Evolutionary conservation across 2,888 invertebrate genomes (phyloP).

Genomic region (Sinopyrophorus schimmeli): DNA sequence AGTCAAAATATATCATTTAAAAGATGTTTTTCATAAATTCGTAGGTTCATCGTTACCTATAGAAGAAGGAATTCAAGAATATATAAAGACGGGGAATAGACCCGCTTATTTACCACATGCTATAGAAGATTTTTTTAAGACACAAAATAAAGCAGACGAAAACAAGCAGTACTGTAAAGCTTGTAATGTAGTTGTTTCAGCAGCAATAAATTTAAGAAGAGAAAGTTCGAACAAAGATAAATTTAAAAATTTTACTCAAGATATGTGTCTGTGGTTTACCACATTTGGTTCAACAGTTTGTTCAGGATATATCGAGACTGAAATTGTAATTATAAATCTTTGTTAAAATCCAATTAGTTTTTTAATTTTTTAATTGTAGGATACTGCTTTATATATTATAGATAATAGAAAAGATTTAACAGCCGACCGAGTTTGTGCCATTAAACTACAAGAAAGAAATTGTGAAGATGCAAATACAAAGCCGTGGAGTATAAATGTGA

Average conservation of each 20-base stretch:
- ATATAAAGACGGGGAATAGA: constrained; percentile 22
- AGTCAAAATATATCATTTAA: background rate
- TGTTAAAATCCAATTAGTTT: background rate
- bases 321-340: constrained; percentile 3
- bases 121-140: constrained; percentile 13
- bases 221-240: constrained; percentile 1
- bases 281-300: constrained; percentile 29
- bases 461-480: constrained; percentile 44
- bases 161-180: constrained; percentile 23
- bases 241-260: constrained; percentile 29
- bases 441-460: constrained; percentile 58
- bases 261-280: constrained; percentile 36
- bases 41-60: constrained; percentile 45
- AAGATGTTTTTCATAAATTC: background rate
- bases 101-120: constrained; percentile 17
- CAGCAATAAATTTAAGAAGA: constrained; percentile 23
- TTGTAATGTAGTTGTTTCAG: constrained; percentile 26
- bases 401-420: constrained; percentile 59
- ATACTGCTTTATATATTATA: constrained; percentile 64
- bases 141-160: constrained; percentile 17
- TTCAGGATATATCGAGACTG: background rate
- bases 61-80: constrained; percentile 20
- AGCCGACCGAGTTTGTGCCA: constrained; percentile 61
- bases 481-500: constrained; percentile 45
- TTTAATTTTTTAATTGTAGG: constrained; percentile 54